Evolutionary conservation across 2,113 vertebrate species (phyloP).

Genomic region (Pomatorhinus ruficollis): DNA sequence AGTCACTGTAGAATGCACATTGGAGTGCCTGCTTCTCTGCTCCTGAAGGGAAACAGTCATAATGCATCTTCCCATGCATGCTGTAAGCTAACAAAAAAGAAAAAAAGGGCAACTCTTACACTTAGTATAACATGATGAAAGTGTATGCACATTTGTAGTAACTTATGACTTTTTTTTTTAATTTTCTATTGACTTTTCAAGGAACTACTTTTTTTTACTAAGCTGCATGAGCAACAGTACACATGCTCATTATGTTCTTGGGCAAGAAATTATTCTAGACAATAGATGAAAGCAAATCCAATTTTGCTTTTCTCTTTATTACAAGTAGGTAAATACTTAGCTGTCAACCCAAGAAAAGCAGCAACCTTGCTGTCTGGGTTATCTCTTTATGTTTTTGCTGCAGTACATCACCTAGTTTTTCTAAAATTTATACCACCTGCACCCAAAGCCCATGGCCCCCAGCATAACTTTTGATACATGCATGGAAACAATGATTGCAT

Average conservation of each 20-base stretch:
- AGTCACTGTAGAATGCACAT: background rate
- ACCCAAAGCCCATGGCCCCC: background rate
- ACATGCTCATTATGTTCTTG: background rate
- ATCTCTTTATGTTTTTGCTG: background rate
- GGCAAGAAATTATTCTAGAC: background rate
- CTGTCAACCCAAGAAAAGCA: background rate
- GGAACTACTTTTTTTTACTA: background rate
- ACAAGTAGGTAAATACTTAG: background rate
- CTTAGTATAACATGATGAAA: background rate
- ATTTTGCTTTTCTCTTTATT: background rate
- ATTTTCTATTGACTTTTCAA: constrained; percentile 19
- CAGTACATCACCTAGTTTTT: background rate
- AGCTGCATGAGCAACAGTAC: background rate
- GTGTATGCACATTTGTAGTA: background rate
- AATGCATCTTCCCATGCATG: background rate
- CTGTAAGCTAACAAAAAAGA: background rate
- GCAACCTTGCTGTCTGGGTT: background rate
- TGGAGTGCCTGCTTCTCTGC: background rate
- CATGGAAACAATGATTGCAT: background rate
- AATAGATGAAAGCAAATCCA: background rate
- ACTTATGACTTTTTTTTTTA: background rate
- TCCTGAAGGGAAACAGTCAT: background rate
- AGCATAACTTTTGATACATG: background rate
- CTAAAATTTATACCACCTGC: background rate
- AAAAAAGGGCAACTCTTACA: background rate